Percentiles rank a stretch among this genome's conserved stretches.
These are phyloP conservation scores for Holacanthella duospinosa DNA, from an alignment of 2,888 invertebrate species.

Conservation along the genomic window DNA sequence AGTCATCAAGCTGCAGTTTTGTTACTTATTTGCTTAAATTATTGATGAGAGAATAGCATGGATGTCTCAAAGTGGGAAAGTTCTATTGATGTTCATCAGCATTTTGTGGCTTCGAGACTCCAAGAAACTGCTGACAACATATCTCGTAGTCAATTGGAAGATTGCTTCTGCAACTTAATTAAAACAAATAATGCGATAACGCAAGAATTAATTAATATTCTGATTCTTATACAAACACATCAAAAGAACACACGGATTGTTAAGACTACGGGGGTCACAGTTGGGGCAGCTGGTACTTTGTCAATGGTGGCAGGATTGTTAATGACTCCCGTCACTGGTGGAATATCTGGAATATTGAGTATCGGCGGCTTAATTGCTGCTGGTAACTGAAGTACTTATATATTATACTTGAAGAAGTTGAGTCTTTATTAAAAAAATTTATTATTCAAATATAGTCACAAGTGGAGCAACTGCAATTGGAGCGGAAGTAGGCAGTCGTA, in stretches of 20 bases:
- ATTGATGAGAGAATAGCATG: no score
- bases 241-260: not conserved
- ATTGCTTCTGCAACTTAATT: not conserved
- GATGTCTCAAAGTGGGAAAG: not conserved
- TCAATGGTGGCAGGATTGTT: not conserved
- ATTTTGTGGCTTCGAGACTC: not conserved
- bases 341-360: not conserved
- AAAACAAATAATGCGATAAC: not conserved
- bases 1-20: no score
- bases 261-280: not conserved
- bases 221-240: not conserved
- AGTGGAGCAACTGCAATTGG: conserved; percentile 1
- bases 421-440: not conserved
- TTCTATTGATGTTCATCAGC: not conserved
- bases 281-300: not conserved
- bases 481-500: not conserved
- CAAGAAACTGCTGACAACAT: not conserved
- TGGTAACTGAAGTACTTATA: not conserved
- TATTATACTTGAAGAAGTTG: not conserved
- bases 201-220: not conserved
- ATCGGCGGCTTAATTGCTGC: not conserved
- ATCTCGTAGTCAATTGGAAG: not conserved
- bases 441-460: not conserved
- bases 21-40: no score
- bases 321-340: not conserved